Conservation (phyloP, 2,113 vertebrate genomes). For the Phainopepla nitens region DNA sequence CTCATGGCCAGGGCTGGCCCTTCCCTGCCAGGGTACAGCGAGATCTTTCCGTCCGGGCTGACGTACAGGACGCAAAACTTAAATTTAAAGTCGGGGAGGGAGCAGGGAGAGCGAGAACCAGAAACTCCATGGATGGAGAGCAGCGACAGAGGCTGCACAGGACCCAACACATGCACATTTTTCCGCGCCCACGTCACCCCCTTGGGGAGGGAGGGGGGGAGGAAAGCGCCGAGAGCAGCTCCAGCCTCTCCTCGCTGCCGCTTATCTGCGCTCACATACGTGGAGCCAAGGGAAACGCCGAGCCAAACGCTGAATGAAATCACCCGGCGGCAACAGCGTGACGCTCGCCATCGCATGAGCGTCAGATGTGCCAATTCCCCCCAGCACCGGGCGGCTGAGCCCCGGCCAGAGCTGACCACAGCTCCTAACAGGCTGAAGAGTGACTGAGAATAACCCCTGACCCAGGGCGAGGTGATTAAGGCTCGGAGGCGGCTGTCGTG, state of each 20-base stretch:
- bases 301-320: neutral
- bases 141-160: neutral
- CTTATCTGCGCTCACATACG: neutral
- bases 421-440: accelerated
- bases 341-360: neutral
- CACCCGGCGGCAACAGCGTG: neutral
- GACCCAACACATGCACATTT: slow-evolving; percentile 8
- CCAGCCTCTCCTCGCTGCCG: neutral
- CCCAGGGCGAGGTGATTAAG: neutral
- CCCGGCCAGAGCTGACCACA: neutral
- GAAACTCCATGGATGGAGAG: neutral
- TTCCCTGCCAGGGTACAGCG: neutral
- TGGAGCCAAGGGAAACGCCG: neutral
- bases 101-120: neutral
- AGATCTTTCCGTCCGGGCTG: neutral
- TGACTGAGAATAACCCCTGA: slow-evolving; percentile 62
- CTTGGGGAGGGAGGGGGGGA: neutral
- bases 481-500: neutral
- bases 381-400: neutral
- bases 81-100: neutral
- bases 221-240: neutral
- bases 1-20: neutral
- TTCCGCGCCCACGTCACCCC: neutral
- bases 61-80: neutral
- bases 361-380: accelerated